Percentiles rank a stretch among this genome's conserved stretches.
Evolutionary conservation across 2,797 vertebrate species (phyloP).

Genomic region (Uromys caudimaculatus): DNA sequence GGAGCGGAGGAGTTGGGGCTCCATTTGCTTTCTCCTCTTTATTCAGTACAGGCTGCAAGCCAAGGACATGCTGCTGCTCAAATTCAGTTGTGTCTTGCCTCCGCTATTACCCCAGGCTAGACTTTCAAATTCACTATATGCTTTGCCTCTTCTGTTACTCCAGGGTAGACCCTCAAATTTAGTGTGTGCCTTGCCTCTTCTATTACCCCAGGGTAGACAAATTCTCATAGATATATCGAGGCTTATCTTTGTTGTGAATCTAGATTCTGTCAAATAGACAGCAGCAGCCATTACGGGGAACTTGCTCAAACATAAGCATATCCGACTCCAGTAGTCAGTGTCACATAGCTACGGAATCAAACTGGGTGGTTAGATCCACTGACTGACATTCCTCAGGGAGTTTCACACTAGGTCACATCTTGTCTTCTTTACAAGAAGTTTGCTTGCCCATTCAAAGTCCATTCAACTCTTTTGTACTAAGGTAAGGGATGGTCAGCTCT

Average conservation of each 20-base stretch:
- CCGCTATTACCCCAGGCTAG: neutral
- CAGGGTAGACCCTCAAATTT: neutral
- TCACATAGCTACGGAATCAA: neutral
- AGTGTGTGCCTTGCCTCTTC: neutral
- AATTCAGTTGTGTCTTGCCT: neutral
- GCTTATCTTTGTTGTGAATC: no score
- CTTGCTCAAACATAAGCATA: conserved; percentile 16
- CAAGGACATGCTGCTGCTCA: neutral
- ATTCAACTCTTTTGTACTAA: neutral
- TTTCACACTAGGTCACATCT: neutral
- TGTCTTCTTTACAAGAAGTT: neutral
- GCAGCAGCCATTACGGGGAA: neutral
- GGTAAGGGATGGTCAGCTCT: neutral
- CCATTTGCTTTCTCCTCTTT: neutral
- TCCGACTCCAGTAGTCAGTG: neutral
- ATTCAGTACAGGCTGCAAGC: neutral
- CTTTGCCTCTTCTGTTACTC: neutral
- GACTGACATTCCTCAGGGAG: neutral
- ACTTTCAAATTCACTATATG: neutral
- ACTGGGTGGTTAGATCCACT: neutral
- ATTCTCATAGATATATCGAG: neutral
- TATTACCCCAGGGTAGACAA: neutral
- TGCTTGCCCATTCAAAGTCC: neutral
- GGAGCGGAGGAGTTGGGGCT: neutral
- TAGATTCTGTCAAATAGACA: neutral